phyloP scores from a whole-genome alignment of 2,888 invertebrate species.

The Anaspis maculata region DNA sequence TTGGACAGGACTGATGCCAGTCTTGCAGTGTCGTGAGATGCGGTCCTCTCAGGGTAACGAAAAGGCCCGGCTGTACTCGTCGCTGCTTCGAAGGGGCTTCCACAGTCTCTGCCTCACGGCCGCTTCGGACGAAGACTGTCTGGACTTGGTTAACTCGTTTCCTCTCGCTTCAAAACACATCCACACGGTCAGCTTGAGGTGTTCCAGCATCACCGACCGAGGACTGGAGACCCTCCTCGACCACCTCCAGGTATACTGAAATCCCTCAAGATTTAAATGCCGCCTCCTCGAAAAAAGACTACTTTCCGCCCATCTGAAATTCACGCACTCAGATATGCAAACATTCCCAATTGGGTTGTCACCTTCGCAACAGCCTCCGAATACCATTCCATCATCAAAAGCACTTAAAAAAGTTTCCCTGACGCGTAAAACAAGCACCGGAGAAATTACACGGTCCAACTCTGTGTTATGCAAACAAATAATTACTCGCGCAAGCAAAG shows the following conservation, averaged over 20 bases:
- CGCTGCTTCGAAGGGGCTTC: slow-evolving; percentile 76
- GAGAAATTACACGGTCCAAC: no score
- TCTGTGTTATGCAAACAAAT: no score
- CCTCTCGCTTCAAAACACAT: slow-evolving; percentile 75
- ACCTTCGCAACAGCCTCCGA: no score
- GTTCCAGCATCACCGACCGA: slow-evolving; percentile 84
- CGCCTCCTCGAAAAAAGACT: no score
- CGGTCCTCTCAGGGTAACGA: slow-evolving; percentile 52
- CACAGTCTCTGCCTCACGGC: slow-evolving; percentile 76
- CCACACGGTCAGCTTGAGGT: slow-evolving; percentile 76
- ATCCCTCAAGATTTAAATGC: no score
- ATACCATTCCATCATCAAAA: no score
- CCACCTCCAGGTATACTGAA: slow-evolving; percentile 71
- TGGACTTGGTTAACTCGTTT: slow-evolving; percentile 80
- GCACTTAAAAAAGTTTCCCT: no score
- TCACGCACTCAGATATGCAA: no score
- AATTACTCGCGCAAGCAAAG: no score
- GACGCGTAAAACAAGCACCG: no score
- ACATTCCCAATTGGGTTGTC: no score
- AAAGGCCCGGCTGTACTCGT: slow-evolving; percentile 63
- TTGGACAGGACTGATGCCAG: slow-evolving; percentile 81
- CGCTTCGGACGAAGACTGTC: slow-evolving; percentile 82
- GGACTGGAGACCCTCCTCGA: slow-evolving; percentile 82
- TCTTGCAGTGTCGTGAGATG: slow-evolving; percentile 77
- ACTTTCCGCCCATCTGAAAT: no score